phyloP scores from a whole-genome alignment of 2,888 invertebrate genomes.

The Plebejus melissa region DNA sequence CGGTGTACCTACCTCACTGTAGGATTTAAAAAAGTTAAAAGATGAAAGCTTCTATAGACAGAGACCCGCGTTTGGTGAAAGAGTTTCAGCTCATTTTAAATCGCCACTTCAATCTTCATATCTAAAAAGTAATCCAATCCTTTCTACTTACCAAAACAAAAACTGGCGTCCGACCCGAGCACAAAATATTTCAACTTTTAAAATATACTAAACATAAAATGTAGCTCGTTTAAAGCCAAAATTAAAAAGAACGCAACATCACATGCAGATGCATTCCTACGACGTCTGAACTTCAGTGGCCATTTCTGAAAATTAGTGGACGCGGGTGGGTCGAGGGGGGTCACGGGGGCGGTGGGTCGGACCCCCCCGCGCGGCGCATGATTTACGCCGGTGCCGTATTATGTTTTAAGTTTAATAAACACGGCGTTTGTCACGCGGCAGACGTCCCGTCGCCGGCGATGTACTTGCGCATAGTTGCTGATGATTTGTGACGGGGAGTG shows the following conservation, averaged over 20 bases:
- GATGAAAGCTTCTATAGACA: not conserved
- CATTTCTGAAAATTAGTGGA: constrained; percentile 75
- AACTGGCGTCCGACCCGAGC: not conserved
- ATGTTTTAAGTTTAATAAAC: constrained; percentile 83
- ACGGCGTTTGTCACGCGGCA: constrained; percentile 69
- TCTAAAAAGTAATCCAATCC: constrained; percentile 6
- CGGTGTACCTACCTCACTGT: too few species aligned
- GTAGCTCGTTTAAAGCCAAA: constrained; percentile 15
- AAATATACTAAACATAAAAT: constrained; percentile 18
- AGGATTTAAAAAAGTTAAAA: too few species aligned
- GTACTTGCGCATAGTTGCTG: constrained; percentile 29
- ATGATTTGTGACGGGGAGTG: constrained; percentile 23
- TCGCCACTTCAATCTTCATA: not conserved
- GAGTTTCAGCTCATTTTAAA: not conserved
- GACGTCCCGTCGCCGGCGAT: constrained; percentile 52
- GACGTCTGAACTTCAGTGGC: constrained; percentile 64
- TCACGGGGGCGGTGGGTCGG: constrained; percentile 35
- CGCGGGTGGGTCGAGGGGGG: constrained; percentile 42
- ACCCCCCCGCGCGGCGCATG: constrained; percentile 65
- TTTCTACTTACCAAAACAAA: constrained; percentile 17
- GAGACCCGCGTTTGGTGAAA: not conserved
- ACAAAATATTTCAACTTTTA: constrained; percentile 4
- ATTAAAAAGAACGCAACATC: constrained; percentile 41
- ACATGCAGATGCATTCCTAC: constrained; percentile 52
- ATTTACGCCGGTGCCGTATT: constrained; percentile 82